These are phyloP conservation scores for Copidosoma floridanum DNA, from an alignment of 1,140 invertebrate genomes.

Conservation along the genomic window DNA sequence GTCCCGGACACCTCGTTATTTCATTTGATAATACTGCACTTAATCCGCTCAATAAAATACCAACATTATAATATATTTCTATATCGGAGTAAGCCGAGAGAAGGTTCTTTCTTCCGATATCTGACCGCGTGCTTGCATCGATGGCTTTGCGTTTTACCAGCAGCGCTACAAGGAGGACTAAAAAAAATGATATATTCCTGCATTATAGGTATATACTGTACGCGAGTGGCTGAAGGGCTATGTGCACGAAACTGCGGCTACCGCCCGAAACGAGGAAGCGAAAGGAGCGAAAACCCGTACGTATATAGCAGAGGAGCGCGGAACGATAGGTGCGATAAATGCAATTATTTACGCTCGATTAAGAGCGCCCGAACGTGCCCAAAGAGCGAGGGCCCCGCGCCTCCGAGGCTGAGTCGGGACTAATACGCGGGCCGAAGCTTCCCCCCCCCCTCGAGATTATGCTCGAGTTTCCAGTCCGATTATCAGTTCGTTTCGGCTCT, in stretches of 20 bases:
- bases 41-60: conserved; percentile 23
- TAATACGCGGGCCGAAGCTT: conserved; percentile 15
- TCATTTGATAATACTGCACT: conserved; percentile 17
- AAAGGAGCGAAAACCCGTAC: no score
- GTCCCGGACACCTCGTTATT: conserved; percentile 13
- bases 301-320: no score
- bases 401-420: no score
- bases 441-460: conserved; percentile 34
- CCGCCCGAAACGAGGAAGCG: conserved; percentile 35
- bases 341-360: conserved; percentile 59
- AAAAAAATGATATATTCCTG: no score
- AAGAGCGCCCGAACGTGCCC: conserved; percentile 42
- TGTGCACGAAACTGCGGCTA: no score
- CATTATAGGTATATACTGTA: no score
- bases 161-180: no score
- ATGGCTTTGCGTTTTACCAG: no score
- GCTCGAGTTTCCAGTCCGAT: conserved; percentile 52
- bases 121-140: conserved; percentile 21
- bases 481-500: conserved; percentile 43
- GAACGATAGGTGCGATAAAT: conserved; percentile 57
- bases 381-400: no score
- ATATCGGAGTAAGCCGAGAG: no score
- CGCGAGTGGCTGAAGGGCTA: no score
- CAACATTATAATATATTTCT: no score
- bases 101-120: conserved; percentile 20